These are phyloP conservation scores for Coregonus ussuriensis DNA, from an alignment of 2,797 vertebrate genomes.

Conservation along the genomic window DNA sequence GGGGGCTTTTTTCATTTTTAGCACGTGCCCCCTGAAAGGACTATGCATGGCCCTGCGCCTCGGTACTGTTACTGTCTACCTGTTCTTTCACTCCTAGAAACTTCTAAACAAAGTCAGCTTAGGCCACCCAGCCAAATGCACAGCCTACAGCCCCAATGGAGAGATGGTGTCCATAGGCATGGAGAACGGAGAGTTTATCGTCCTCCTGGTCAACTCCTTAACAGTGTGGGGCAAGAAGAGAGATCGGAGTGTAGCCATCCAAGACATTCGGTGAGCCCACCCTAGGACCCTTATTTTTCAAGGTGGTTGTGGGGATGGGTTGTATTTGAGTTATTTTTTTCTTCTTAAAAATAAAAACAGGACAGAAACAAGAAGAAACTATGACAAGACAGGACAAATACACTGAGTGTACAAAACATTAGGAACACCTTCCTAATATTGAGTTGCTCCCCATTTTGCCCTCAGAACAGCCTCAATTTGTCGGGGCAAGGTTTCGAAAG, in stretches of 20 bases:
- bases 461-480: no score
- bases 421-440: no score
- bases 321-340: neutral
- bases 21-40: no score
- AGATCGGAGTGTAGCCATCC: conserved; percentile 88
- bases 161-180: conserved; percentile 95
- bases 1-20: neutral
- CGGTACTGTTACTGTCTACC: neutral
- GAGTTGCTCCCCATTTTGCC: no score
- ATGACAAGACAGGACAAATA: no score
- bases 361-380: no score
- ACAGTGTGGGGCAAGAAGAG: conserved; percentile 95
- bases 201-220: conserved; percentile 90
- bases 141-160: conserved; percentile 88
- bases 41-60: neutral
- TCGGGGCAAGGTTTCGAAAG: no score
- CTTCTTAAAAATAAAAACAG: no score
- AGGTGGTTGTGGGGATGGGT: neutral
- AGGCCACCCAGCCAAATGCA: conserved; percentile 88
- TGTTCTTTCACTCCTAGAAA: conserved; percentile 75
- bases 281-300: no score
- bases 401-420: no score
- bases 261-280: conserved; percentile 85
- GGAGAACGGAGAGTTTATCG: conserved; percentile 94
- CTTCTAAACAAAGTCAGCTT: conserved; percentile 92